Conservation (phyloP, 2,113 vertebrate species). For the Deroptyus accipitrinus region DNA sequence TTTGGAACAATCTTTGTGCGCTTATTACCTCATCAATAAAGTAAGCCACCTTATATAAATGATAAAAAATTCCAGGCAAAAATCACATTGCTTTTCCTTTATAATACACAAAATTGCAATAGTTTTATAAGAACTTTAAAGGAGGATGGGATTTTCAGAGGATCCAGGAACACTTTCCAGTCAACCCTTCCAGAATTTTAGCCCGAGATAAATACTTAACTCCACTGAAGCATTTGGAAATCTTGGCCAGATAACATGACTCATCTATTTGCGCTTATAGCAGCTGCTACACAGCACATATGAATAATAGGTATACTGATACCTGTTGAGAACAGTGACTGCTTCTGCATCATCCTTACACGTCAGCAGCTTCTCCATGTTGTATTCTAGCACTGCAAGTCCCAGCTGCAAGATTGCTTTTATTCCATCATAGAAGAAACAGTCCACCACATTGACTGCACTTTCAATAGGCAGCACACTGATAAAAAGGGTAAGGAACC, state of each 20-base stretch:
- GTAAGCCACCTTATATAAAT: background rate
- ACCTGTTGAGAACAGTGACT: slow-evolving; percentile 95
- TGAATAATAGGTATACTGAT: background rate
- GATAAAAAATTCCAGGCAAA: background rate
- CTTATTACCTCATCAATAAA: background rate
- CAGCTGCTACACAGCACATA: background rate
- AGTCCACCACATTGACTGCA: slow-evolving; percentile 96
- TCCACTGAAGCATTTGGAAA: background rate
- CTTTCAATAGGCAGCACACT: slow-evolving; percentile 96
- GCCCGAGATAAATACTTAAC: background rate
- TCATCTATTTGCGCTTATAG: background rate
- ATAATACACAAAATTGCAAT: background rate
- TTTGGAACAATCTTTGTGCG: background rate
- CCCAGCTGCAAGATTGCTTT: slow-evolving; percentile 94
- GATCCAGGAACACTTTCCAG: background rate
- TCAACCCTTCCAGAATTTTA: background rate
- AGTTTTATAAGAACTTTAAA: background rate
- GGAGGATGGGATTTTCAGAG: background rate
- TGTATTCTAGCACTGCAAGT: slow-evolving; percentile 91
- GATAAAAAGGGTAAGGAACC: slow-evolving; percentile 99
- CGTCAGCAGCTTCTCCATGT: slow-evolving; percentile 89
- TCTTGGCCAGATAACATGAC: background rate
- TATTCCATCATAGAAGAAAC: slow-evolving; percentile 96
- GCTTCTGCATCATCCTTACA: slow-evolving; percentile 96
- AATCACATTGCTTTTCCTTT: background rate